Base-by-base conservation (phyloP, 92 coral and sea anemone species). In the Umimayanthus kanabou region DNA sequence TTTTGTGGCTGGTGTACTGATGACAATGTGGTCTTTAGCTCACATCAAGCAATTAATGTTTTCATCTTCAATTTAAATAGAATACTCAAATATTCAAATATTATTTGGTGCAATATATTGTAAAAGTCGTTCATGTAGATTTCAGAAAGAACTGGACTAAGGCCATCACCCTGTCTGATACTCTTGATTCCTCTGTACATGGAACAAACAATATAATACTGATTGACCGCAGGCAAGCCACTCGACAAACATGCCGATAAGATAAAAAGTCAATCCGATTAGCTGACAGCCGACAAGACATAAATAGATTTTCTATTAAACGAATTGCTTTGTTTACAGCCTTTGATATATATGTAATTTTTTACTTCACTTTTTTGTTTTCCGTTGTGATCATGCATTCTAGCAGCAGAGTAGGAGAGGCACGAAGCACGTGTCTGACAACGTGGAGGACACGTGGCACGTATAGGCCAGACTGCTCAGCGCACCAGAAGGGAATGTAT, bases 371-470 rank as follows among this genome's bases (percentile, higher is more conserved):
- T 53, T 11, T 53, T 79, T 10, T 47, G 20, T 50, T 79, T 15
- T 47, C n/a, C 23, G 40, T 50, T 79, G 42, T 79, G 43, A 29
- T 50, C 26, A 14, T 9, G 66, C 30, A 79, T 39, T 61, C 33
- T 33, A 65, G 79, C 47, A 37, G 78, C 37, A 70, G 71, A 83
- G 42, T 15, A 76, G 47, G 0, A 67, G 67, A 16, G 47, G 87
- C 77, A 30, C 43, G 33, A 45, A 70, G 25, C 87, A 43, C 50
- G 43, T 29, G 55, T 43, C 29, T 13, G 87, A 23, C 15, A 37
- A 47, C 5, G 78, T 70, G 25, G 65, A 70, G 13, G 87, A 70
- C 87, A 83, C 87, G 30, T 83, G 78, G 78, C 87, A 83, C 22
- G 87, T 83, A 70, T 83, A 83, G 77, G 45, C 77, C 85, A 66